Conservation (phyloP, 1,140 invertebrate genomes). For the Ooceraea biroi region DNA sequence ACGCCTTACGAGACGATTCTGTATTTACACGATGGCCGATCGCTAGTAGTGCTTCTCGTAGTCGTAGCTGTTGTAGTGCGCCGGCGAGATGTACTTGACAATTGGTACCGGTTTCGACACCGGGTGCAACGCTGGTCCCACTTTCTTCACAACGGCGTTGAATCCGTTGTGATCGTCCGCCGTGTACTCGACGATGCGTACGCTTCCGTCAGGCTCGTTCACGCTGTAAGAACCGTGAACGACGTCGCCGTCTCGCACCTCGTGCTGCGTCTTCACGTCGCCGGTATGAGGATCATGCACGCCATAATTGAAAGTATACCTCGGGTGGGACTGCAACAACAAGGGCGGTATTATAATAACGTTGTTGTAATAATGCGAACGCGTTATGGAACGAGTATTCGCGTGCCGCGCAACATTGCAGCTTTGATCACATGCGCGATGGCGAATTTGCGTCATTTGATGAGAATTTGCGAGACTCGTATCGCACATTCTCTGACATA, state of each 20-base stretch:
- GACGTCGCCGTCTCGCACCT: constrained; percentile 86
- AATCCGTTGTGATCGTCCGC: constrained; percentile 87
- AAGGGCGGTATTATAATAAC: neutral
- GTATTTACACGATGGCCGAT: constrained; percentile 32
- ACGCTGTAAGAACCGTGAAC: constrained; percentile 87
- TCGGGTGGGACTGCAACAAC: constrained; percentile 83
- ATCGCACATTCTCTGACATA: too few species aligned
- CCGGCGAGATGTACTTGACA: constrained; percentile 81
- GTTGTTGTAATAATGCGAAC: neutral
- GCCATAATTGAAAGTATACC: constrained; percentile 86
- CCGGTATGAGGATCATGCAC: constrained; percentile 87
- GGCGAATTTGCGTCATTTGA: too few species aligned
- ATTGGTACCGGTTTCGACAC: constrained; percentile 74
- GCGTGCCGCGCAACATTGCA: too few species aligned
- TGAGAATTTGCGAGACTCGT: too few species aligned
- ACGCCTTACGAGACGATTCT: constrained; percentile 39
- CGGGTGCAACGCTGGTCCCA: constrained; percentile 84
- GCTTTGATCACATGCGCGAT: too few species aligned
- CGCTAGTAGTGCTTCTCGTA: constrained; percentile 81
- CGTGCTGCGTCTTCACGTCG: constrained; percentile 86
- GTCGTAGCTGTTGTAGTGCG: constrained; percentile 83
- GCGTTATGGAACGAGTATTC: too few species aligned
- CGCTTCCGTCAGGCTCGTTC: constrained; percentile 86
- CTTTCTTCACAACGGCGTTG: constrained; percentile 86
- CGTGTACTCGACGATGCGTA: constrained; percentile 86